A percentile compares a stretch with the other conserved stretches of the same genome.
These are phyloP conservation scores for Drosophila kuntzei DNA, from an alignment of 2,888 invertebrate genomes.

Conservation along the genomic window DNA sequence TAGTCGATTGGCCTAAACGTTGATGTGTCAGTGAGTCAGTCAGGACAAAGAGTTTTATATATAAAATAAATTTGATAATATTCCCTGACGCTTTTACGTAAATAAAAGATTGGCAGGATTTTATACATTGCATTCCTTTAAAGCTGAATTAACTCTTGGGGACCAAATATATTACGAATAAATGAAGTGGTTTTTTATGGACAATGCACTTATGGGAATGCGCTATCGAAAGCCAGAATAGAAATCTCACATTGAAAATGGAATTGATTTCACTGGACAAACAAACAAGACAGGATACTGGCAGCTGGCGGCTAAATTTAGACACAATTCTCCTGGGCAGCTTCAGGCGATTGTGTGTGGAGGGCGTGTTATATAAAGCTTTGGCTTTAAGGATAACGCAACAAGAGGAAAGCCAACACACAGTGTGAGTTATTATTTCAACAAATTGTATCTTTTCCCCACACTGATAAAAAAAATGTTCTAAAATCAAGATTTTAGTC, in stretches of 20 bases:
- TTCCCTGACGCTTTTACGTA: no score
- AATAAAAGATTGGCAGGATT: no score
- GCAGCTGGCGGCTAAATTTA: constrained; percentile 33
- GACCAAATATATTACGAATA: not conserved
- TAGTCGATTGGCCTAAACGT: no score
- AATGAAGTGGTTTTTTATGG: constrained; percentile 8
- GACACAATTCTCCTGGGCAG: constrained; percentile 18
- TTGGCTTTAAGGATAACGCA: constrained; percentile 21
- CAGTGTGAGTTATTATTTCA: constrained; percentile 10
- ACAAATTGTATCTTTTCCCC: constrained; percentile 14
- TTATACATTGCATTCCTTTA: no score
- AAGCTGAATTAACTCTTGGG: not conserved
- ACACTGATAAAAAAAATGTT: no score
- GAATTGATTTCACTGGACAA: constrained; percentile 29
- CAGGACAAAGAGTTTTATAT: no score
- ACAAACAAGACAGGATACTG: constrained; percentile 18
- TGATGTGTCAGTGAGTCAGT: no score
- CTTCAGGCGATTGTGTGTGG: constrained; percentile 1
- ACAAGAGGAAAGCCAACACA: not conserved
- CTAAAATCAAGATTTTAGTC: no score
- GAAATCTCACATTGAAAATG: constrained; percentile 12
- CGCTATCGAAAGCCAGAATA: constrained; percentile 1
- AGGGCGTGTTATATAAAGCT: not conserved
- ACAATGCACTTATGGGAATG: constrained; percentile 13
- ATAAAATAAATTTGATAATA: no score